Conservation (phyloP, 2,888 invertebrate genomes). For the Cancer borealis region DNA sequence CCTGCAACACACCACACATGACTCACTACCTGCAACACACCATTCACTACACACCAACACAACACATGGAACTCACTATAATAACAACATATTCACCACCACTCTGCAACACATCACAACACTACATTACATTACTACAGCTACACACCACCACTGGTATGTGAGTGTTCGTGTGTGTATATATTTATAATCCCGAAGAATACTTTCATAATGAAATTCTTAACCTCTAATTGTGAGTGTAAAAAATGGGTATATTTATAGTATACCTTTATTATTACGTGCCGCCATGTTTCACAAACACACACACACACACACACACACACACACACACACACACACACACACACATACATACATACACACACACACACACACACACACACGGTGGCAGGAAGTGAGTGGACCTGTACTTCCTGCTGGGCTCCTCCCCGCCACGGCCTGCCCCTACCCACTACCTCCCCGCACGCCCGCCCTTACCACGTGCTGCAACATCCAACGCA, state of each 20-base stretch:
- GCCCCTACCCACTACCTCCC: background rate
- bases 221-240: background rate
- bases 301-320: slow-evolving; percentile 33
- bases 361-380: slow-evolving; percentile 48
- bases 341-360: slow-evolving; percentile 38
- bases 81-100: background rate
- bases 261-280: background rate
- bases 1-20: slow-evolving; percentile 54
- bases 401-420: slow-evolving; percentile 30
- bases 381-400: slow-evolving; percentile 50
- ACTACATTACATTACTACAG: background rate
- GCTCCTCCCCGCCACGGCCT: background rate
- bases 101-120: background rate
- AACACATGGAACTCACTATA: background rate
- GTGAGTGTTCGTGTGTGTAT: too few relatives aligned
- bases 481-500: background rate
- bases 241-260: background rate
- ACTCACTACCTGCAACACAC: background rate
- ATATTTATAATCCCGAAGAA: background rate
- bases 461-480: background rate
- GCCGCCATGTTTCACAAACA: background rate
- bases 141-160: background rate
- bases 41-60: background rate
- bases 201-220: background rate
- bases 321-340: slow-evolving; percentile 49